Evolutionary conservation across 2,888 invertebrate species (phyloP).

Genomic region (Parnassius glacialis): DNA sequence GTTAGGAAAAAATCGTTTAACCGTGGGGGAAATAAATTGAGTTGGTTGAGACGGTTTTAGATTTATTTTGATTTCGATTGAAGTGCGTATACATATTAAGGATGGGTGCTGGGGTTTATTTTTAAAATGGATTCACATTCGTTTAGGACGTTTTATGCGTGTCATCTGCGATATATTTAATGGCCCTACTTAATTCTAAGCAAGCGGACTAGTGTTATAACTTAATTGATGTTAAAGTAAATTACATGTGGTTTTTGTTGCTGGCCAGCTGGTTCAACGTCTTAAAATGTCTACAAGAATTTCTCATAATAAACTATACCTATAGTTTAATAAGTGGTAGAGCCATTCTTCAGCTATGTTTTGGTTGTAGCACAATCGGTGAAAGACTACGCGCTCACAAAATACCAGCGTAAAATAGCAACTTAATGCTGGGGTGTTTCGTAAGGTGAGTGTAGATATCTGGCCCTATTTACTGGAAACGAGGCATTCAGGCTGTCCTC

Average conservation of each 20-base stretch:
- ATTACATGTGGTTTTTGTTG: constrained; percentile 2
- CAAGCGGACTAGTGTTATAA: constrained; percentile 4
- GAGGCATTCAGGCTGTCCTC: no score
- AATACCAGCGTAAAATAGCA: no score
- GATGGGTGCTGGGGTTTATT: constrained; percentile 11
- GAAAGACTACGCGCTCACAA: no score
- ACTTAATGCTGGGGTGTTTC: no score
- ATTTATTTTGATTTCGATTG: constrained; percentile 34
- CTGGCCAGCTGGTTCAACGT: no score
- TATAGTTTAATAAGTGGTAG: no score
- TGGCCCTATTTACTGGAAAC: no score
- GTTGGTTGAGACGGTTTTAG: constrained; percentile 31
- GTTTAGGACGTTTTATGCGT: constrained; percentile 9
- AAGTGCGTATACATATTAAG: constrained; percentile 21
- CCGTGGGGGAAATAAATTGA: constrained; percentile 32
- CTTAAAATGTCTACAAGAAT: no score
- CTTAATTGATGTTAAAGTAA: constrained; percentile 3
- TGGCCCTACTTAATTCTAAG: constrained; percentile 7
- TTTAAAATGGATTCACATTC: constrained; percentile 6
- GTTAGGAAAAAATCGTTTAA: constrained; percentile 29
- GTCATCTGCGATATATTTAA: constrained; percentile 13
- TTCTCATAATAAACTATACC: no score
- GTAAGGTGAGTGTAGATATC: no score
- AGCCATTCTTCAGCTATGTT: no score
- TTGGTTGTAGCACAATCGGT: no score